Percentiles rank a stretch among this genome's conserved stretches.
Evolutionary conservation across 1,140 invertebrate genomes (phyloP).

Genomic region (Ectropis grisescens): DNA sequence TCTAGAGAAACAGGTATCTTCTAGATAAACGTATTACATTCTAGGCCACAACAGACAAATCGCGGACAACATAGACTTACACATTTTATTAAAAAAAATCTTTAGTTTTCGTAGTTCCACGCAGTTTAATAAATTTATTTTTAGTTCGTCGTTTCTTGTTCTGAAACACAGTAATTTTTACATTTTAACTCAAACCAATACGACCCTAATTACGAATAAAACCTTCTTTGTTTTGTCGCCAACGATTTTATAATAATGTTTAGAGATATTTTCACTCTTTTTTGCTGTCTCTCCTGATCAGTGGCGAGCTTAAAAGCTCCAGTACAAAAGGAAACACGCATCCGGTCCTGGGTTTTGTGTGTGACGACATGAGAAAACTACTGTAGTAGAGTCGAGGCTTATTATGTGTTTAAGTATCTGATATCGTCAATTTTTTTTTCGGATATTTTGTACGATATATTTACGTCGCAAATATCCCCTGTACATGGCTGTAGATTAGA

Average conservation of each 20-base stretch:
- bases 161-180: not conserved
- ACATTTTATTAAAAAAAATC: too few relatives aligned
- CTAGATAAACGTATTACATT: too few relatives aligned
- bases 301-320: constrained; percentile 24
- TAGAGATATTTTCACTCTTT: constrained; percentile 11
- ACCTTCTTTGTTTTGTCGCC: too few relatives aligned
- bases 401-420: not conserved
- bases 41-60: too few relatives aligned
- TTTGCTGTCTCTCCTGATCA: constrained; percentile 14
- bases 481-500: too few relatives aligned
- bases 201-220: not conserved
- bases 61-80: too few relatives aligned
- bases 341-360: too few relatives aligned
- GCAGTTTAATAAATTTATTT: not conserved
- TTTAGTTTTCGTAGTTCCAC: not conserved
- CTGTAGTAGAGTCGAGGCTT: constrained; percentile 22
- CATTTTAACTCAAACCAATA: not conserved
- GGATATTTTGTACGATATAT: too few relatives aligned
- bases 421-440: not conserved
- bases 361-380: too few relatives aligned
- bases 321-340: constrained; percentile 28
- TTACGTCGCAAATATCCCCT: too few relatives aligned
- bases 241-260: not conserved
- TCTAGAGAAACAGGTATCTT: too few relatives aligned
- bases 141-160: not conserved